Base-by-base conservation (phyloP, 2,797 vertebrate species). In the Dendrocincla tyrannina region DNA sequence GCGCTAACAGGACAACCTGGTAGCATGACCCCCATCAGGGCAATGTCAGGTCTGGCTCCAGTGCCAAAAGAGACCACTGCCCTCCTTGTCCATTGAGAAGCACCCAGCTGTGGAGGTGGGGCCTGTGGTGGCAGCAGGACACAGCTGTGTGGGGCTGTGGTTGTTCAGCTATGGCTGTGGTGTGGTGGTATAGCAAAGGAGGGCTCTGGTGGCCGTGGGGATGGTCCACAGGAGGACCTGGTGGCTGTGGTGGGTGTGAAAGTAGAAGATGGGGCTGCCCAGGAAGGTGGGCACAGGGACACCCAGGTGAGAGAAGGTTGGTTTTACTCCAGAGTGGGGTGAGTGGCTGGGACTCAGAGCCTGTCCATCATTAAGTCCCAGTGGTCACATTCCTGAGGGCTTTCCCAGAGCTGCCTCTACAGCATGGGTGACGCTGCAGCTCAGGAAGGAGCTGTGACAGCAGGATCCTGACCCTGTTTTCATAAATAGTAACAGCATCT, bases 401-500 rank as follows among this genome's bases (percentile, higher is more conserved):
- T 93, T 93, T 93, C 70, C 84, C 75, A 25, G 41, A 82, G 62
- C 85, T 82, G 70, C 47, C 33, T 69, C 58, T 39, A 46, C 10
- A 10, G 66, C 66, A 56, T 3, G 33, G 67, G 70, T 92, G 91
- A 95, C 1, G 8, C 75, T 94, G 73, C 72, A 95, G 77, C 93
- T 89, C 49, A 27, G 73, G 79, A 90, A 53, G 85, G 68, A 88
- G 66, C 90, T 88, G 59, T 85, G 76, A 63, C 69, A 78, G 76
- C 73, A 88, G 80, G 80, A 88, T 94, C 76, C 49, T 90, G 90
- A 78, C 86, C 90, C 66, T 78, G 1, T 90, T 95, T 90, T 93
- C 76, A 69, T 78, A 89, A 86, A 89, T 82, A 85, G 94, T 50
- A 91, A 73, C 85, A 90, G 46, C 70, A 82, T 91, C 93, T 95